These are phyloP conservation scores for Leptinotarsa defecta DNA, from an alignment of 1,140 invertebrate species.

Conservation along the genomic window DNA sequence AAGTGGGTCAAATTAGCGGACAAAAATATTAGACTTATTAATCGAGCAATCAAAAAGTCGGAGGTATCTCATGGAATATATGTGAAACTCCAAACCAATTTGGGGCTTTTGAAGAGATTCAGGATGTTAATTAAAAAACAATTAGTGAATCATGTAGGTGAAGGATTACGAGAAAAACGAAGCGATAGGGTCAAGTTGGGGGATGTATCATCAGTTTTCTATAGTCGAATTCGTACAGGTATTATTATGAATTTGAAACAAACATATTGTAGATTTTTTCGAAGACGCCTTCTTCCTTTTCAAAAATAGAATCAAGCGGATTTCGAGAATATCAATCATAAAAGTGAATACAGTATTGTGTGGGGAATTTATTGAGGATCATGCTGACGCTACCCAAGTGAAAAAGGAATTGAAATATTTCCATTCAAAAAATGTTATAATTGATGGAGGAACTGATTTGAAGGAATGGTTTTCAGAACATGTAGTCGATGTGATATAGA, in stretches of 20 bases:
- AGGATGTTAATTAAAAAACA: background rate
- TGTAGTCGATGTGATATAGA: slow-evolving; percentile 5
- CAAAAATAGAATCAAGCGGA: background rate
- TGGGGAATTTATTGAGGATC: slow-evolving; percentile 14
- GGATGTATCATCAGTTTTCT: background rate
- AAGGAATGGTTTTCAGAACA: background rate
- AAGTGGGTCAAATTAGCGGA: background rate
- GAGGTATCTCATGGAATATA: background rate
- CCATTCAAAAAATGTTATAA: background rate
- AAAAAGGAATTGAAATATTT: slow-evolving; percentile 24
- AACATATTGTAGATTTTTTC: background rate
- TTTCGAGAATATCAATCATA: background rate
- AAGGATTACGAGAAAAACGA: background rate
- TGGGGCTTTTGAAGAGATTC: background rate
- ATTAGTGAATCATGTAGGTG: background rate
- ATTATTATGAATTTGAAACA: background rate
- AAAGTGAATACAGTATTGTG: slow-evolving; percentile 17
- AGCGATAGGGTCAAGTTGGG: background rate
- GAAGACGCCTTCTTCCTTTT: background rate
- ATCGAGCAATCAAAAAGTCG: background rate
- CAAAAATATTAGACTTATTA: background rate
- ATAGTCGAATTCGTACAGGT: background rate
- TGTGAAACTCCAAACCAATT: background rate
- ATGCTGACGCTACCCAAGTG: background rate
- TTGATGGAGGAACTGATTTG: background rate